phyloP scores from a whole-genome alignment of 2,113 vertebrate species.

The Dicaeum eximium region DNA sequence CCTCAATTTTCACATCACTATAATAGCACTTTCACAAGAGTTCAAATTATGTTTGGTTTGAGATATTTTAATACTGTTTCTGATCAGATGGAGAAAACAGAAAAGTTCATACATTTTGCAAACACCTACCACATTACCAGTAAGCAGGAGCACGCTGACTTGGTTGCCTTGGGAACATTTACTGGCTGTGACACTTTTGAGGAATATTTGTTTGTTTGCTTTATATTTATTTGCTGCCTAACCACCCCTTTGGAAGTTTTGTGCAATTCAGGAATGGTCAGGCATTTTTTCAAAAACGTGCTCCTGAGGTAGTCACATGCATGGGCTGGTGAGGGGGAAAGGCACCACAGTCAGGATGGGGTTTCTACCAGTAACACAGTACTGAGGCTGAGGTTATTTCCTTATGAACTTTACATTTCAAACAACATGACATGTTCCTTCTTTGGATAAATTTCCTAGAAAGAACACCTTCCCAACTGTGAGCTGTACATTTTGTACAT shows the following conservation, averaged over 20 bases:
- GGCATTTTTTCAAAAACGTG: background rate
- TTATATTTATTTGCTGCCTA: background rate
- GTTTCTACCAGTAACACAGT: background rate
- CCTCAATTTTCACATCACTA: background rate
- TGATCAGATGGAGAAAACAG: background rate
- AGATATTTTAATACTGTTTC: background rate
- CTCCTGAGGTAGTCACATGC: background rate
- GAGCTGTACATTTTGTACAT: background rate
- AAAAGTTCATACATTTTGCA: background rate
- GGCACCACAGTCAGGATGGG: background rate
- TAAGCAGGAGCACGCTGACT: background rate
- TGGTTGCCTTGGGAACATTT: slow-evolving; percentile 33
- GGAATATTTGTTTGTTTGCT: background rate
- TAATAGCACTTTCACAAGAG: background rate
- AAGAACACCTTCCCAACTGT: background rate
- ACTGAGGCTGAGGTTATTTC: background rate
- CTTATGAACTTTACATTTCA: background rate
- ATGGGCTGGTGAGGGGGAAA: background rate
- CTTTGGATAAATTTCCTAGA: background rate
- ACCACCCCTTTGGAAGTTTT: background rate
- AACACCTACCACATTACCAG: background rate
- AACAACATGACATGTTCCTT: background rate
- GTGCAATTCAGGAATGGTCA: background rate
- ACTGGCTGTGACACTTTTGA: background rate
- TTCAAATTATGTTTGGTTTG: background rate